Base-by-base conservation (phyloP, 1,140 invertebrate genomes). In the Aethina tumida region DNA sequence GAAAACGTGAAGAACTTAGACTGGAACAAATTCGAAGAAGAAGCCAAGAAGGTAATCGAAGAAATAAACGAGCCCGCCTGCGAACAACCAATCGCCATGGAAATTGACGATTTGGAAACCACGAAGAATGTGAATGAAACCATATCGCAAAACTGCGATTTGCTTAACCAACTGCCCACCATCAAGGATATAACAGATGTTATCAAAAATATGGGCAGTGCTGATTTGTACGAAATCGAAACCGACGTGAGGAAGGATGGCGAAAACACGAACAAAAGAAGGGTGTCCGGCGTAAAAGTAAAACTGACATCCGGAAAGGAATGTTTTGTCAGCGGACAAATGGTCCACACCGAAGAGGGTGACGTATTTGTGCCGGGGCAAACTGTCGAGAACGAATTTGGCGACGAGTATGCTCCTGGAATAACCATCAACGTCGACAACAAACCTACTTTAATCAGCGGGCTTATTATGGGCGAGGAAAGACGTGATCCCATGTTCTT, bases 321-420 rank as follows among this genome's bases (percentile, higher is more conserved):
- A 42, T 71, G 70, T 49, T 81, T 82, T 53, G 55, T 82, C 18
- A 67, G 71, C 14, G 81, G 81, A 1, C 77, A 81, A 66, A 74
- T 76, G 32, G 59, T 83, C n/a, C 68, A 75, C 21, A 81, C 79
- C 0, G 73, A 77, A 30, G 66, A 68, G 35, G 80, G 80, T 3
- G 65, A 71, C 30, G 56, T 79, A 17, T 85, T 84, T 56, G 69
- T 84, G 5, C 79, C 80, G 2, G 81, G 81, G 14, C 78, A 83
- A 59, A 79, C 79, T 5, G 60, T 84, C n/a, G 63, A 75, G 46
- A 80, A 77, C 6, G 73, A 76, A 24, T 61, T 69, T 39, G 79
- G 78, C 9, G 62, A 68, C 15, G 60, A 71, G 35, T 87, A 84
- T 58, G 71, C 81, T 30, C 79, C 83, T 16, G 82, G 83, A 1